A percentile compares a stretch with the other conserved stretches of the same genome.
These are phyloP conservation scores for Connochaetes taurinus DNA, from an alignment of 2,113 vertebrate genomes.

Conservation along the genomic window DNA sequence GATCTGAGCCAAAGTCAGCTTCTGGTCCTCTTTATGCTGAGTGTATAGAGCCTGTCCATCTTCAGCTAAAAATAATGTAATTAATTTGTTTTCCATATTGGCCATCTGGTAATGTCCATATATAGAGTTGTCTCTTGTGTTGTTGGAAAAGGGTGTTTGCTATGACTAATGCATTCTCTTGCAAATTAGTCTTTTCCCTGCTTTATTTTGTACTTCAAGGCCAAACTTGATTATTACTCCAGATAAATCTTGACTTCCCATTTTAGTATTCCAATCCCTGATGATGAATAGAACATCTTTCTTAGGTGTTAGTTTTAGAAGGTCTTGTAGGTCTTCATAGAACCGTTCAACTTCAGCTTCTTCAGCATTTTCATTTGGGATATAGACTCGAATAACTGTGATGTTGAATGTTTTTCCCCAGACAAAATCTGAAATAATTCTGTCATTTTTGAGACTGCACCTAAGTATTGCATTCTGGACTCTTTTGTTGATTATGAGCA, in stretches of 20 bases:
- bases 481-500: background rate
- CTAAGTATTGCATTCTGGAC: background rate
- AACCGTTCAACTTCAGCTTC: background rate
- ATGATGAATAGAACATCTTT: background rate
- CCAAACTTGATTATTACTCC: background rate
- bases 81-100: background rate
- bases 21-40: background rate
- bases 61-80: background rate
- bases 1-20: background rate
- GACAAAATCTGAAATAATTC: background rate
- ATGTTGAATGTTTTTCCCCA: background rate
- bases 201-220: background rate
- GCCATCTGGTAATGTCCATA: background rate
- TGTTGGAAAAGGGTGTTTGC: background rate
- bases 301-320: background rate
- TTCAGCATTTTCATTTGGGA: background rate
- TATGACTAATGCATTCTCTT: background rate
- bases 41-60: background rate
- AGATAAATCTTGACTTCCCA: background rate
- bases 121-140: background rate
- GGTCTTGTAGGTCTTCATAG: background rate
- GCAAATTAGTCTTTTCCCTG: background rate
- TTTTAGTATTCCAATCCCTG: background rate
- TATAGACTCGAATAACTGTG: background rate
- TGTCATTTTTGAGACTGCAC: background rate